Conservation (phyloP, 2,113 vertebrate genomes). For the Chamaetylas fuelleborni region DNA sequence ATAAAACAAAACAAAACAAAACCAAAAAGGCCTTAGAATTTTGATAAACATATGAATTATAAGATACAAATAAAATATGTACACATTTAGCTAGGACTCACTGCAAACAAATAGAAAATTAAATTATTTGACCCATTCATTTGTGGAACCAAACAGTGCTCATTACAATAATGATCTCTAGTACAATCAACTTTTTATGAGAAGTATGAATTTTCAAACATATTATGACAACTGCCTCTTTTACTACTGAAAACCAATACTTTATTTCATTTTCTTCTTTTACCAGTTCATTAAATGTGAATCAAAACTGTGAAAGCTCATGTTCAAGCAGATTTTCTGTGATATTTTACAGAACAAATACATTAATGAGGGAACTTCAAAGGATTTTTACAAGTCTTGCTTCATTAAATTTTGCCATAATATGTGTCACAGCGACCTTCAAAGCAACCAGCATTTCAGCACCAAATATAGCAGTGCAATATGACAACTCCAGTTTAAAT, state of each 20-base stretch:
- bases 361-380: constrained; percentile 11
- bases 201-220: background rate
- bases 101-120: background rate
- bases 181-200: background rate
- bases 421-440: background rate
- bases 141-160: background rate
- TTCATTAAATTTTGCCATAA: constrained; percentile 35
- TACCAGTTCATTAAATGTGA: background rate
- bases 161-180: background rate
- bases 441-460: background rate
- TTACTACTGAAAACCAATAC: background rate
- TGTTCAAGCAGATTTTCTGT: background rate
- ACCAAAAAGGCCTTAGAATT: background rate
- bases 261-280: background rate
- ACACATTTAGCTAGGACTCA: background rate
- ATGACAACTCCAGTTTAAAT: background rate
- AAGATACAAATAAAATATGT: background rate
- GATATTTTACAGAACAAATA: constrained; percentile 21
- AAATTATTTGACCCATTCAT: background rate
- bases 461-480: background rate
- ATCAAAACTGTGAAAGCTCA: background rate
- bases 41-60: background rate
- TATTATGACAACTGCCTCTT: background rate
- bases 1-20: background rate
- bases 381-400: constrained; percentile 19